Percentiles rank a stretch among this genome's conserved stretches.
These are phyloP conservation scores for Rhagonycha lutea DNA, from an alignment of 2,888 invertebrate genomes.

Conservation along the genomic window DNA sequence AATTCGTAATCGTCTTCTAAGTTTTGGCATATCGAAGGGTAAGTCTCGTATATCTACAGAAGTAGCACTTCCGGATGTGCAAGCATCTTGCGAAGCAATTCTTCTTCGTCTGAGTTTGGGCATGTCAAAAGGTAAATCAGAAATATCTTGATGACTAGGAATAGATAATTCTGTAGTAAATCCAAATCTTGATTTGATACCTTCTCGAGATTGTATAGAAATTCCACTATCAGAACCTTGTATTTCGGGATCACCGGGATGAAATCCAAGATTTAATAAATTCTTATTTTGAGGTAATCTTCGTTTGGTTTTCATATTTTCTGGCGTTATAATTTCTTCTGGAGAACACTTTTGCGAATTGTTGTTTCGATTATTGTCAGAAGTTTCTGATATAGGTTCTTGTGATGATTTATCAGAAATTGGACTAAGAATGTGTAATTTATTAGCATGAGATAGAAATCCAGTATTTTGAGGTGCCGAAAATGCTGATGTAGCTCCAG, in stretches of 20 bases:
- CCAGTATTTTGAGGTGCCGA: constrained; percentile 66
- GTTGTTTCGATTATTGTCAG: constrained; percentile 79
- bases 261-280: constrained; percentile 68
- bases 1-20: constrained; percentile 74
- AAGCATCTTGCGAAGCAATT: constrained; percentile 67
- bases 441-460: constrained; percentile 70
- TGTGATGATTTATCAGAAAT: constrained; percentile 90
- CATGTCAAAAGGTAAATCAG: constrained; percentile 88
- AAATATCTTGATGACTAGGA: constrained; percentile 68
- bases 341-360: constrained; percentile 79
- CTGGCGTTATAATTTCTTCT: constrained; percentile 60
- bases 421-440: constrained; percentile 84
- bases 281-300: constrained; percentile 79
- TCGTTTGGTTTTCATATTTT: constrained; percentile 64
- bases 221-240: constrained; percentile 89
- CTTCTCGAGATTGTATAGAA: constrained; percentile 81
- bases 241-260: constrained; percentile 73
- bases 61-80: constrained; percentile 73
- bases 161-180: constrained; percentile 50
- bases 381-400: constrained; percentile 82
- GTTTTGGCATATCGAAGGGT: constrained; percentile 91
- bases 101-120: constrained; percentile 78
- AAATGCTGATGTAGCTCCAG: constrained; percentile 65
- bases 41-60: constrained; percentile 80
- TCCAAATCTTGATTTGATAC: constrained; percentile 66